Base-by-base conservation (phyloP, 2,797 vertebrate genomes). In the Tachyglossus aculeatus region DNA sequence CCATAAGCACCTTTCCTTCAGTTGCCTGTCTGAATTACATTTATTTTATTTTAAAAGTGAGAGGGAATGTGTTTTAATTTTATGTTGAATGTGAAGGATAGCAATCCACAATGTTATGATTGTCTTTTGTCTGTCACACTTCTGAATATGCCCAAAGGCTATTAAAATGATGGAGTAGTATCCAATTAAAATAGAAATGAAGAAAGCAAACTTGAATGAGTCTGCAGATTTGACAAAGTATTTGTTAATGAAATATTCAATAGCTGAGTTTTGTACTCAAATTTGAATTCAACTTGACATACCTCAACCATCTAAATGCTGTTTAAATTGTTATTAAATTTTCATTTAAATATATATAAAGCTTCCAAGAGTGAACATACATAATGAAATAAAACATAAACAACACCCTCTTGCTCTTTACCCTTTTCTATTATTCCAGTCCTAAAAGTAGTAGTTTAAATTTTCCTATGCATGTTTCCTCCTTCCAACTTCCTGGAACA, bases 321-420 rank as follows among this genome's bases (percentile, higher is more conserved):
- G 58, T 58, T 61, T 85, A 62, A 52, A 32, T 19, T 53, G 32
- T n/a, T 44, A 56, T 72, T 82, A 67, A 70, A 71, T 78, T 78
- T 76, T 58, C 18, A 52, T 44, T 76, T 80, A 71, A 80, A 64
- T 36, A 48, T 52, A 75, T 39, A 71, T 25, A 55, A 10, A 69
- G 29, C 69, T 66, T 77, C n/a, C n/a, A 66, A 66, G 22, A 15
- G 27, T 6, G 3, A 45, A 25, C 43, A 45, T 6, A 4, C 25
- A 45, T 16, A 24, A 9, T 24, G 12, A 5, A 45, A 25, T n/a
- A 45, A 15, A 14, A 45, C 9, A 11, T 45, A 5, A 45, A 45
- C 6, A 22, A 45, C 27, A 6, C 24, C 41, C 21, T 44, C 7
- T 15, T 14, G 12, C 8, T 24, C 21, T 24, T 12, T 3, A 24